Base-by-base conservation (phyloP, 2,113 vertebrate species). In the Podarcis muralis region DNA sequence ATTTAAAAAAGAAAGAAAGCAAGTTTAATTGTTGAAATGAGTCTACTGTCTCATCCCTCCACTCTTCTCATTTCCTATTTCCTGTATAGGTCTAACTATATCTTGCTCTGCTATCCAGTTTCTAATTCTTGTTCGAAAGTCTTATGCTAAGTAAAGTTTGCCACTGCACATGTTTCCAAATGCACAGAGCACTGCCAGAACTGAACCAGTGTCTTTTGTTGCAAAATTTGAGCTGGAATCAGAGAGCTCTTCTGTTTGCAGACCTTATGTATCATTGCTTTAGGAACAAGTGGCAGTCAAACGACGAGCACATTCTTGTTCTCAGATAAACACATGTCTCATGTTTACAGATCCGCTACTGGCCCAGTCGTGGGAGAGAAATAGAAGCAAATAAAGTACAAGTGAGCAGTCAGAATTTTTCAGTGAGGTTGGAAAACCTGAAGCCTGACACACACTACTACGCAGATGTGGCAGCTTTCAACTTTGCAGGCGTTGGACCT, bases 401-500 rank as follows among this genome's bases (percentile, higher is more conserved):
- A 89, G 97, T 98, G 48, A 92, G 97, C 75, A 96, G 96, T 89
- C 97, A 93, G 30, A 98, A 98, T 57, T 98, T 98, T 91, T 98
- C 98, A 13, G 98, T 97, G 79, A 97, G 96, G 81, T 92, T 99
- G 84, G 98, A 98, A 91, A 97, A 98, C 57, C 92, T 99, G 91
- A 97, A 97, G 90, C 98, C 98, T 0, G 93, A 98, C 87, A 98
- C 98, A 12, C 93, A 93, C 27, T 99, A 99, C 93, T 89, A 97
- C 1, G 93, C 98, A 20, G 98, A 99, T 91, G 97, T 99, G 69
- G 97, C 97, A 82, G 98, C 97, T 32, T 99, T 97, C 95, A 99
- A 99, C 68, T 97, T 97, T 5, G 99, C 98, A 9, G 99, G 99
- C 27, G 98, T 97, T 27, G 98, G 99, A 0, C 98, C 98, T 25